Evolutionary conservation across 2,888 invertebrate genomes (phyloP).

Genomic region (Odontocolon sp.): DNA sequence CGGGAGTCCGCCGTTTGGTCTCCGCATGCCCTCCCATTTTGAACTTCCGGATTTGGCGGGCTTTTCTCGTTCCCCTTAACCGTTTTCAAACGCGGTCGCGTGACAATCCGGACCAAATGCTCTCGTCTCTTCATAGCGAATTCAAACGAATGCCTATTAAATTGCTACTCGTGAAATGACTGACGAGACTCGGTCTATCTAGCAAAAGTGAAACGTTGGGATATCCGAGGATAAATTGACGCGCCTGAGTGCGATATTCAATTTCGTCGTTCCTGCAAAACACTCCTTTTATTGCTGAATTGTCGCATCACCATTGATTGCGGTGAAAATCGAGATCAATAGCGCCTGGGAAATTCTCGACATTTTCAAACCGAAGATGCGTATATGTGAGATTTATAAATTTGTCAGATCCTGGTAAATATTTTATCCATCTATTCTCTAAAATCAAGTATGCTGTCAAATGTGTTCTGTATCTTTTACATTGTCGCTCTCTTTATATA

Average conservation of each 20-base stretch:
- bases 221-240: constrained; percentile 22
- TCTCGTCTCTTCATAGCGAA: constrained; percentile 21
- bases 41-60: constrained; percentile 41
- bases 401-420: too few relatives aligned
- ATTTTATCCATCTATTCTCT: too few relatives aligned
- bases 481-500: too few relatives aligned
- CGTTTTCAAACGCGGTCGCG: constrained; percentile 3
- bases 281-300: constrained; percentile 31
- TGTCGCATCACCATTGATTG: constrained; percentile 21
- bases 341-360: constrained; percentile 3
- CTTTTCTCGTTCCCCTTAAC: constrained; percentile 18
- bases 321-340: too few relatives aligned
- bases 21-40: constrained; percentile 1
- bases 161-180: constrained; percentile 40
- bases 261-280: constrained; percentile 26
- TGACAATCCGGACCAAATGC: constrained; percentile 26
- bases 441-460: too few relatives aligned
- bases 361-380: too few relatives aligned
- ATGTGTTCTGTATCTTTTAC: too few relatives aligned
- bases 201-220: constrained; percentile 10
- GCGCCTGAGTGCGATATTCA: constrained; percentile 21
- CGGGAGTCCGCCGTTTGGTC: constrained; percentile 25
- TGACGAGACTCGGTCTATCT: constrained; percentile 23
- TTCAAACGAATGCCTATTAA: constrained; percentile 45
- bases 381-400: too few relatives aligned